Conservation (phyloP, 2,888 invertebrate species). For the Tillus elongatus region DNA sequence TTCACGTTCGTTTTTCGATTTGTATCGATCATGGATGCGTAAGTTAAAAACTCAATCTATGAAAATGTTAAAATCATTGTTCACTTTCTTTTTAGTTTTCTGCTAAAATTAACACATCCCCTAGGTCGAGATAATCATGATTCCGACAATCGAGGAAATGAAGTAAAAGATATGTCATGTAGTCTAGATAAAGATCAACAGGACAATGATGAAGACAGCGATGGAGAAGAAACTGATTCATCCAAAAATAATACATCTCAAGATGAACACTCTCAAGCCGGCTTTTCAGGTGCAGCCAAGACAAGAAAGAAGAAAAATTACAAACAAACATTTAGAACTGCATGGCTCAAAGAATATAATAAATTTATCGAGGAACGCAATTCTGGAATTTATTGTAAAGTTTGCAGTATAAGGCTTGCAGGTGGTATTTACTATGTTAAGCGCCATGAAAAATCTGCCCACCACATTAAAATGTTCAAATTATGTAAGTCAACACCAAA, state of each 20-base stretch:
- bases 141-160: too few relatives aligned
- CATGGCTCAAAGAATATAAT: not conserved
- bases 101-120: too few relatives aligned
- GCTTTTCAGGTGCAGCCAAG: too few relatives aligned
- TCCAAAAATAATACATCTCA: not conserved
- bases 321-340: slow-evolving; percentile 4
- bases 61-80: too few relatives aligned
- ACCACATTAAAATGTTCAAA: slow-evolving; percentile 4
- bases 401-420: slow-evolving; percentile 1
- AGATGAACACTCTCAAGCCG: not conserved
- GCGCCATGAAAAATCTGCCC: slow-evolving; percentile 4
- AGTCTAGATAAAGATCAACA: slow-evolving; percentile 2
- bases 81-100: too few relatives aligned
- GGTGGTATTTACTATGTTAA: slow-evolving; percentile 3
- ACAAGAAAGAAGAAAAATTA: too few relatives aligned
- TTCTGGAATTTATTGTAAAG: slow-evolving; percentile 2
- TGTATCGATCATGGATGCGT: too few relatives aligned
- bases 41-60: too few relatives aligned
- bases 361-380: not conserved
- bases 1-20: too few relatives aligned
- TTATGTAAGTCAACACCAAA: slow-evolving; percentile 1
- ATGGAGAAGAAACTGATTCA: not conserved
- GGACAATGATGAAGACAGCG: not conserved
- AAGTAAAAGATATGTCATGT: slow-evolving; percentile 1
- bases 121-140: too few relatives aligned